These are phyloP conservation scores for Andricus curvator DNA, from an alignment of 2,888 invertebrate species.

Conservation along the genomic window DNA sequence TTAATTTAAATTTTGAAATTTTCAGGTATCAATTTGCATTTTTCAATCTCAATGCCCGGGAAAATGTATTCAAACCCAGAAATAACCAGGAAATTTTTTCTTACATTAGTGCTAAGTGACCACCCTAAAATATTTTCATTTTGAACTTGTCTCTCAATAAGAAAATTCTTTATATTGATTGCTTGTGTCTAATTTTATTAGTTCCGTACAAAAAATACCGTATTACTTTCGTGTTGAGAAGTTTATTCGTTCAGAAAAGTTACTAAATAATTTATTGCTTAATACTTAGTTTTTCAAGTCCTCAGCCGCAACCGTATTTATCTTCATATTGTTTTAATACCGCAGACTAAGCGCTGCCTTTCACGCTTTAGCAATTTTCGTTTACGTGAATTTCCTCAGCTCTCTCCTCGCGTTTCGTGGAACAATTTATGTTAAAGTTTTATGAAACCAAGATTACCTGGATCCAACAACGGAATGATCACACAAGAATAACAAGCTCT, in stretches of 20 bases:
- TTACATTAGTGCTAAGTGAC: no score
- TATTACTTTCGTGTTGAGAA: not conserved
- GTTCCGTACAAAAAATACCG: not conserved
- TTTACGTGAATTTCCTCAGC: conserved; percentile 48
- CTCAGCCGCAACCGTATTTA: conserved; percentile 62
- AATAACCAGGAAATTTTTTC: no score
- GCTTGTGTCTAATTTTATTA: not conserved
- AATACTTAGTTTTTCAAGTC: conserved; percentile 65
- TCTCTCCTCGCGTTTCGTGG: conserved; percentile 3
- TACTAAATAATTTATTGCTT: conserved; percentile 61
- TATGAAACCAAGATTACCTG: conserved; percentile 8
- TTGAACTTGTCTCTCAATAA: no score
- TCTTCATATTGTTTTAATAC: conserved; percentile 72
- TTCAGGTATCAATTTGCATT: no score
- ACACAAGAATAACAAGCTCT: not conserved
- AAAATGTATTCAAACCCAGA: no score
- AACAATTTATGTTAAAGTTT: conserved; percentile 27
- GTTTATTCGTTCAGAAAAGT: no score
- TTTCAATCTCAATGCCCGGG: no score
- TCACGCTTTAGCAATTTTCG: conserved; percentile 53
- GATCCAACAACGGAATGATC: not conserved
- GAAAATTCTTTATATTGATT: not conserved
- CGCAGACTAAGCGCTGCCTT: conserved; percentile 57
- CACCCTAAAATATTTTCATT: no score
- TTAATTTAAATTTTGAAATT: no score